phyloP scores from a whole-genome alignment of 1,140 invertebrate genomes.

The Drosophila pruinosa region DNA sequence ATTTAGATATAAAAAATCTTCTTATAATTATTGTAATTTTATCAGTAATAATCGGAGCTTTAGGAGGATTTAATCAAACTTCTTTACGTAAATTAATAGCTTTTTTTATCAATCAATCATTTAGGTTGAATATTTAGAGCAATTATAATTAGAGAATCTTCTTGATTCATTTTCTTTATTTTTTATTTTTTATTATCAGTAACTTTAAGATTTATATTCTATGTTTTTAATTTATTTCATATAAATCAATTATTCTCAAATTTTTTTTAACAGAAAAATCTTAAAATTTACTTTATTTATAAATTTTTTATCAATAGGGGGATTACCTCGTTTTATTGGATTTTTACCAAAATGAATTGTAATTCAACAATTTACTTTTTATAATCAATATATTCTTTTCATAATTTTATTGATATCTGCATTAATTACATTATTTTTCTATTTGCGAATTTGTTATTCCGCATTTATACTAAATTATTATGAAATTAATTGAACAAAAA shows the following conservation, averaged over 20 bases:
- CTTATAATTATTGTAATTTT: constrained; percentile 78
- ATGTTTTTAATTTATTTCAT: no score
- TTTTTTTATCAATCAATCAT: no score
- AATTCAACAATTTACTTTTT: constrained; percentile 83
- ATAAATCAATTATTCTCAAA: constrained; percentile 82
- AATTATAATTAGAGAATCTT: constrained; percentile 77
- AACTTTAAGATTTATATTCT: no score
- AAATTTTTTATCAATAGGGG: constrained; percentile 84
- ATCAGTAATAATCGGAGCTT: constrained; percentile 75
- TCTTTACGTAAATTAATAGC: no score
- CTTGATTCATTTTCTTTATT: constrained; percentile 83
- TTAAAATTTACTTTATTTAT: constrained; percentile 83
- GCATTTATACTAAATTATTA: constrained; percentile 82
- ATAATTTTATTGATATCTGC: constrained; percentile 83
- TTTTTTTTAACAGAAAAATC: constrained; percentile 71
- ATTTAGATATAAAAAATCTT: constrained; percentile 67
- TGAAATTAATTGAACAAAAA: constrained; percentile 75
- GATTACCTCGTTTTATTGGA: constrained; percentile 84
- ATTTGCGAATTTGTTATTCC: constrained; percentile 82
- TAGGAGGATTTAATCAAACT: no score
- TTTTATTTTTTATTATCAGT: constrained; percentile 82
- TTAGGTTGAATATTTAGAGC: no score
- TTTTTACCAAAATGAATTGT: constrained; percentile 84
- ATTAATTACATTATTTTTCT: constrained; percentile 83
- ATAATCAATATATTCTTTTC: constrained; percentile 77